phyloP scores from a whole-genome alignment of 37 sponge, comb jelly and placozoan species.

The Theonella swinhoei region DNA sequence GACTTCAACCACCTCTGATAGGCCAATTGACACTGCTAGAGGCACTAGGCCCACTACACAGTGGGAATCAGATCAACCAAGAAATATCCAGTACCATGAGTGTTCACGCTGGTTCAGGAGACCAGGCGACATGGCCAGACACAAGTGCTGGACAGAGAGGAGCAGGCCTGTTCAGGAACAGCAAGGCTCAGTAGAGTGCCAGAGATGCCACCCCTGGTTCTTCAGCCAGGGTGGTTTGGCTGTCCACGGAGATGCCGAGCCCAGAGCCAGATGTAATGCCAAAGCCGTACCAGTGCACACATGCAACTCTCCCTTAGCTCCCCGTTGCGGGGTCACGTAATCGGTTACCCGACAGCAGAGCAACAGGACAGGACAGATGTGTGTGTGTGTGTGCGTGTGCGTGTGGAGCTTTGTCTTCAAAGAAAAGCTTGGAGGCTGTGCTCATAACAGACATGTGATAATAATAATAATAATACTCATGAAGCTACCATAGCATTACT shows the following conservation, averaged over 20 bases:
- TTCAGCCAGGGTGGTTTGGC: background rate
- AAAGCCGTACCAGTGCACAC: background rate
- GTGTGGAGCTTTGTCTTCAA: too few relatives aligned
- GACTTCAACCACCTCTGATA: too few relatives aligned
- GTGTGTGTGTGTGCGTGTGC: too few relatives aligned
- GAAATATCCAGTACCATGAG: background rate
- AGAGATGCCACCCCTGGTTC: background rate
- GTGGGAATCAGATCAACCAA: background rate
- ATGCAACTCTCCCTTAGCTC: background rate
- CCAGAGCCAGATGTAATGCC: background rate
- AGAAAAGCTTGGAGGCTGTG: too few relatives aligned
- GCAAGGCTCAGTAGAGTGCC: background rate
- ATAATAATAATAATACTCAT: too few relatives aligned
- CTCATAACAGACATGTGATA: too few relatives aligned
- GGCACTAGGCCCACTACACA: too few relatives aligned
- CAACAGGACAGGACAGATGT: too few relatives aligned
- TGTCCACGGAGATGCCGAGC: background rate
- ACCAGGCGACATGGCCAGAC: background rate
- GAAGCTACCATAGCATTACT: too few relatives aligned
- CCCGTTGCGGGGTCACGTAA: background rate
- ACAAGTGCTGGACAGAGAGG: background rate
- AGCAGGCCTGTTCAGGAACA: background rate
- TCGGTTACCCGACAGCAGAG: too few relatives aligned
- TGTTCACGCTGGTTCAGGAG: background rate
- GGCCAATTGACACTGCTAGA: too few relatives aligned